A percentile compares a stretch with the other conserved stretches of the same genome.
These are phyloP conservation scores for Solen grandis DNA, from an alignment of 1,140 invertebrate genomes.

Conservation along the genomic window DNA sequence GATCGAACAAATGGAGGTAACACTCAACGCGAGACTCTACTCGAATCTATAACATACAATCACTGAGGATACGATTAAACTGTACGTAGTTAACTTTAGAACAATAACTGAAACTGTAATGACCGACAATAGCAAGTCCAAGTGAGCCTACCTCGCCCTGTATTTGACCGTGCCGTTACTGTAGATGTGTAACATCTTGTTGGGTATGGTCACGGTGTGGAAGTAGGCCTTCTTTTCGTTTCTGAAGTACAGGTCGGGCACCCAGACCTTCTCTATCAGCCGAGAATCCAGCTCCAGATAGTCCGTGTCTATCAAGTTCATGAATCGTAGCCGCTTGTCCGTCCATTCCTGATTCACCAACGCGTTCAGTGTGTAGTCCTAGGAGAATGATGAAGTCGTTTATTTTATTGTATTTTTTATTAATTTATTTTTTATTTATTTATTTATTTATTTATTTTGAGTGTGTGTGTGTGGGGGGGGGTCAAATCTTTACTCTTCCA, in stretches of 20 bases:
- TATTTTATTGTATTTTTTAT: no score
- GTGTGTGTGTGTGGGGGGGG: no score
- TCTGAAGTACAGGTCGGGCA: slow-evolving; percentile 91
- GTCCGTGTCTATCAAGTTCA: slow-evolving; percentile 53
- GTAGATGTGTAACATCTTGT: slow-evolving; percentile 76
- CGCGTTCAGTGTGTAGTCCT: slow-evolving; percentile 79
- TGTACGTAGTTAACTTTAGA: no score
- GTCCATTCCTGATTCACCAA: slow-evolving; percentile 79
- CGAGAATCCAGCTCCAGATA: slow-evolving; percentile 70
- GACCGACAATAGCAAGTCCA: no score
- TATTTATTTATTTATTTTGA: no score
- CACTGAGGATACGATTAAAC: no score
- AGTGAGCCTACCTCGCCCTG: slow-evolving; percentile 69
- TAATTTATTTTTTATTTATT: no score
- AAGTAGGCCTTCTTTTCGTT: slow-evolving; percentile 84
- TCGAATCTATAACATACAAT: no score
- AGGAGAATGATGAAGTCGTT: slow-evolving; percentile 36
- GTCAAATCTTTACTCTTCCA: no score
- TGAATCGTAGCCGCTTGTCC: slow-evolving; percentile 73
- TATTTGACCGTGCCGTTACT: slow-evolving; percentile 65
- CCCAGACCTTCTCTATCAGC: slow-evolving; percentile 81
- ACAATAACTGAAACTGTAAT: no score
- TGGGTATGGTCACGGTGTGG: slow-evolving; percentile 80
- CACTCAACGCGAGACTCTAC: no score
- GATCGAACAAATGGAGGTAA: no score